Conservation (phyloP, 2,797 vertebrate genomes). For the Microcaecilia unicolor region DNA sequence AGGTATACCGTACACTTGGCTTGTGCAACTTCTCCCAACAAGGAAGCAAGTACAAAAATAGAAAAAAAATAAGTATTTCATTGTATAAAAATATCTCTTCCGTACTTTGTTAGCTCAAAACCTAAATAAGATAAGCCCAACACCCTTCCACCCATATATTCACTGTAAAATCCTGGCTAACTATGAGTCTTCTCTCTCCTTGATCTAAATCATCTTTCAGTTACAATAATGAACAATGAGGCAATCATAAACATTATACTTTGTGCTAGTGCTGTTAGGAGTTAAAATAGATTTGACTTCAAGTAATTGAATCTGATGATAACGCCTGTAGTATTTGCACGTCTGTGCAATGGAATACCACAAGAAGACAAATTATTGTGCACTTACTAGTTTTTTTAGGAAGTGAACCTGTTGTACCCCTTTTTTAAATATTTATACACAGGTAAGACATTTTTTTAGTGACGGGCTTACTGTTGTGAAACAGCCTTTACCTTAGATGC, state of each 20-base stretch:
- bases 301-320: conserved; percentile 18
- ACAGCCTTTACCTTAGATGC: conserved; percentile 1
- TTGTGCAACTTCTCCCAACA: too few relatives aligned
- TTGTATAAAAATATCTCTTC: too few relatives aligned
- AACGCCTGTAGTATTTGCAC: conserved; percentile 8
- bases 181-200: too few relatives aligned
- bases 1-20: too few relatives aligned
- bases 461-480: background rate
- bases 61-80: too few relatives aligned
- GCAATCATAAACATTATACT: conserved; percentile 7
- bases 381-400: conserved; percentile 12
- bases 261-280: background rate
- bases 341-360: conserved; percentile 3
- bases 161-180: too few relatives aligned
- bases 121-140: too few relatives aligned
- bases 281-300: conserved; percentile 21
- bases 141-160: too few relatives aligned
- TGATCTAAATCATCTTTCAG: conserved; percentile 5
- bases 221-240: background rate
- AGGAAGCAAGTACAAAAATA: too few relatives aligned
- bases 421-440: conserved; percentile 20
- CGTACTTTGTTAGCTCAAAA: too few relatives aligned
- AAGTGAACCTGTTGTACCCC: conserved; percentile 23
- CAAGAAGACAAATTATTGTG: conserved; percentile 13
- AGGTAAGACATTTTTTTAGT: conserved; percentile 24